Percentiles rank a stretch among this genome's conserved stretches.
These are phyloP conservation scores for Hystrix brachyura DNA, from an alignment of 2,113 vertebrate genomes.

Conservation along the genomic window DNA sequence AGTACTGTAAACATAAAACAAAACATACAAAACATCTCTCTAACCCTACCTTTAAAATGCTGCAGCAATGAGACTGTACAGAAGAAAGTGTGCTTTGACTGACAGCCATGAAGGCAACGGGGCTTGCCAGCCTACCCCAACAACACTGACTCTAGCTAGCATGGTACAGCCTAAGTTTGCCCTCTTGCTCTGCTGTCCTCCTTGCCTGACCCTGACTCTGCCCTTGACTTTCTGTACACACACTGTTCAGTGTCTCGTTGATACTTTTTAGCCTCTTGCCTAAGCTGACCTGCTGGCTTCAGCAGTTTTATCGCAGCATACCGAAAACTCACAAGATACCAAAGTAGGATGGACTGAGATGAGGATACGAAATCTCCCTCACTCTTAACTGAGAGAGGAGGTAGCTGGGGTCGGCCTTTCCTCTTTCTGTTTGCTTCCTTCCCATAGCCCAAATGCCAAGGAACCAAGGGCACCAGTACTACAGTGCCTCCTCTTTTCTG, in stretches of 20 bases:
- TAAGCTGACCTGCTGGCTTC: background rate
- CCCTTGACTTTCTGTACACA: background rate
- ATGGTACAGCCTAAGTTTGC: background rate
- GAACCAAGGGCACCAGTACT: background rate
- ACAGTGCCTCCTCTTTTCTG: background rate
- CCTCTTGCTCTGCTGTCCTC: background rate
- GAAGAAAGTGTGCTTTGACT: background rate
- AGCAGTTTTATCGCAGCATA: background rate
- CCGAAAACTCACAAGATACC: background rate
- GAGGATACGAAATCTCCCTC: background rate
- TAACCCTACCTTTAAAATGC: background rate
- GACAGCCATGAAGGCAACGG: accelerated
- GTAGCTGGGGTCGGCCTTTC: background rate
- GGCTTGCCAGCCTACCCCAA: background rate
- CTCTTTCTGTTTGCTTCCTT: background rate
- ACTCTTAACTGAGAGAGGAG: background rate
- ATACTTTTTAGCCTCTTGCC: background rate
- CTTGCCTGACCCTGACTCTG: background rate
- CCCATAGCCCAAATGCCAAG: background rate
- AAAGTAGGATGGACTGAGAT: background rate
- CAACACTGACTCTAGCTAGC: too few relatives aligned
- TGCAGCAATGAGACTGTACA: background rate
- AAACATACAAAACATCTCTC: background rate
- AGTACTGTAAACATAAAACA: background rate
- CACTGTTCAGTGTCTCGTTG: background rate